phyloP scores from a whole-genome alignment of 2,888 invertebrate genomes.

The Chloroclysta siterata region DNA sequence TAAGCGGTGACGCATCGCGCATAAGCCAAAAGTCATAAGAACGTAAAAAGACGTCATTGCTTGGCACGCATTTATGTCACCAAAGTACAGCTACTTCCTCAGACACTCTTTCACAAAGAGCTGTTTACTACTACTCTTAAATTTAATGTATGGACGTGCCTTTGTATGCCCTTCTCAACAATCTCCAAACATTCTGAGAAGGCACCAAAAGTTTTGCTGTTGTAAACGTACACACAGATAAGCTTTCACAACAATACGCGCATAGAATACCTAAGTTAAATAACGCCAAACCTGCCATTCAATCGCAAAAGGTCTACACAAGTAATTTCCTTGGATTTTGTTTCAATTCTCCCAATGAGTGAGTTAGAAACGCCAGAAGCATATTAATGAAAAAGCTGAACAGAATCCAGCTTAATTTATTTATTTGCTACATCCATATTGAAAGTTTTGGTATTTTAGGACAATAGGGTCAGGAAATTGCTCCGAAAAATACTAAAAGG shows the following conservation, averaged over 20 bases:
- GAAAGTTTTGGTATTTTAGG: background rate
- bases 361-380: constrained; percentile 5
- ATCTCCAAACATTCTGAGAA: background rate
- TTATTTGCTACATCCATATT: background rate
- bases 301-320: background rate
- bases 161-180: background rate
- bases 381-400: constrained; percentile 1
- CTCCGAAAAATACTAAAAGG: no score
- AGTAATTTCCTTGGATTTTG: constrained; percentile 1
- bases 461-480: background rate
- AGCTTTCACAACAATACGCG: background rate
- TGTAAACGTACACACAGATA: background rate
- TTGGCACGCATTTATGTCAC: no score
- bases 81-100: no score
- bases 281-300: background rate
- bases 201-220: background rate
- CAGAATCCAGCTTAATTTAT: background rate
- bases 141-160: background rate
- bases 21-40: no score
- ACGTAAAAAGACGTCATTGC: no score
- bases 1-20: no score
- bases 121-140: background rate
- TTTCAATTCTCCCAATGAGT: constrained; percentile 1
- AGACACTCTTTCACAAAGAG: no score
- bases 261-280: background rate